A percentile compares a stretch with the other conserved stretches of the same genome.
phyloP scores from a whole-genome alignment of 2,888 invertebrate genomes.

The Noctua comes region DNA sequence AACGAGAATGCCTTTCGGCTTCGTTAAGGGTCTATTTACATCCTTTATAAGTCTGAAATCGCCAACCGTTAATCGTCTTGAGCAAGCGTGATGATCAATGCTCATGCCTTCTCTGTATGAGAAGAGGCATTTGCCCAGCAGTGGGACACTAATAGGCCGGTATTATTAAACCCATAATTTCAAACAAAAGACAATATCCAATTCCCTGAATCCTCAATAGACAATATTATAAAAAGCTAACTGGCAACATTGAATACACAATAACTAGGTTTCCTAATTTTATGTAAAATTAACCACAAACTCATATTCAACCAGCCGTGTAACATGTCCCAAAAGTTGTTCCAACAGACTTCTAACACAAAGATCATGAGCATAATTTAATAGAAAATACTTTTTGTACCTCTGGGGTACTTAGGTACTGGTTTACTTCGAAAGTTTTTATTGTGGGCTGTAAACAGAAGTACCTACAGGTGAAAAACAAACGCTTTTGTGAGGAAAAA shows the following conservation, averaged over 20 bases:
- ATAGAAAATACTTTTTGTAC: conserved; percentile 28
- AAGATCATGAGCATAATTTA: conserved; percentile 20
- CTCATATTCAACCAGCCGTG: not conserved
- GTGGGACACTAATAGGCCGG: too few relatives aligned
- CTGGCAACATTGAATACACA: not conserved
- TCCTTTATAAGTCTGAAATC: too few relatives aligned
- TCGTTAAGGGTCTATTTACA: too few relatives aligned
- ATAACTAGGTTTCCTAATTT: not conserved
- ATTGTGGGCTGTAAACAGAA: conserved; percentile 37
- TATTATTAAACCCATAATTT: too few relatives aligned
- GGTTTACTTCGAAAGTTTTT: conserved; percentile 32
- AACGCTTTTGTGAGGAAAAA: conserved; percentile 4
- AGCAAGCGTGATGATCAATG: too few relatives aligned
- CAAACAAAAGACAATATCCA: too few relatives aligned
- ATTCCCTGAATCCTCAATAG: too few relatives aligned
- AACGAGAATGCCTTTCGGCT: too few relatives aligned
- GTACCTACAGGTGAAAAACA: conserved; percentile 29
- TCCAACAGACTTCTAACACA: not conserved
- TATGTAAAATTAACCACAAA: conserved; percentile 7
- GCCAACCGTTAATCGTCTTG: too few relatives aligned
- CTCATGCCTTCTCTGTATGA: too few relatives aligned
- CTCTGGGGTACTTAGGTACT: not conserved
- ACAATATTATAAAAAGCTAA: not conserved
- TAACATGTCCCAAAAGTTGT: conserved; percentile 9
- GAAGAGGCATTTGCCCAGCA: too few relatives aligned